These are phyloP conservation scores for Crocidura indochinensis DNA, from an alignment of 2,797 vertebrate genomes.

Conservation along the genomic window DNA sequence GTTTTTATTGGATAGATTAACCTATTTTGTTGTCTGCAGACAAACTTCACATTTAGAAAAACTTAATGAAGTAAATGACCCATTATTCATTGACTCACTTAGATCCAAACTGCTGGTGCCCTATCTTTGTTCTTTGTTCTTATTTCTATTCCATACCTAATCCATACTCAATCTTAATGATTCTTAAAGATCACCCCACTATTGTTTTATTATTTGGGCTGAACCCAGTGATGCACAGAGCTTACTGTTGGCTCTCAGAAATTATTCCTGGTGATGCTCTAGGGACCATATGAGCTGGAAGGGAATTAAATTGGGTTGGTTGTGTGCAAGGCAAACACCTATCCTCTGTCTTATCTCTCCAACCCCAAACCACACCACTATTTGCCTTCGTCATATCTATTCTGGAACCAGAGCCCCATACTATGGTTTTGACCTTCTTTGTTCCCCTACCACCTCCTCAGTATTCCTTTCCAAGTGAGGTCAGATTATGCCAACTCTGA, in stretches of 20 bases:
- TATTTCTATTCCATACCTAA: neutral
- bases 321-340: too few species aligned
- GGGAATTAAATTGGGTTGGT: too few species aligned
- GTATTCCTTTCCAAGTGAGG: neutral
- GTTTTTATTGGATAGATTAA: neutral
- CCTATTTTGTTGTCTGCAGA: neutral
- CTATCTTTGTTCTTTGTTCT: neutral
- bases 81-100: neutral
- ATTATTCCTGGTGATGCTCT: too few species aligned
- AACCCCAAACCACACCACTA: too few species aligned
- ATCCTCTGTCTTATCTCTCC: too few species aligned
- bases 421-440: neutral
- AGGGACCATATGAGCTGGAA: too few species aligned
- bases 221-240: too few species aligned
- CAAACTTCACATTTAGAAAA: neutral
- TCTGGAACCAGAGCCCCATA: rapidly evolving
- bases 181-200: neutral
- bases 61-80: neutral
- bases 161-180: neutral
- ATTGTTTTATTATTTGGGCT: neutral
- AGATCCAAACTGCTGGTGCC: neutral
- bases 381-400: rapidly evolving
- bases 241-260: too few species aligned
- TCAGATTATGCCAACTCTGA: rapidly evolving
- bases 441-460: neutral